Base-by-base conservation (phyloP, 2,113 vertebrate species). In the Menidia beryllina region DNA sequence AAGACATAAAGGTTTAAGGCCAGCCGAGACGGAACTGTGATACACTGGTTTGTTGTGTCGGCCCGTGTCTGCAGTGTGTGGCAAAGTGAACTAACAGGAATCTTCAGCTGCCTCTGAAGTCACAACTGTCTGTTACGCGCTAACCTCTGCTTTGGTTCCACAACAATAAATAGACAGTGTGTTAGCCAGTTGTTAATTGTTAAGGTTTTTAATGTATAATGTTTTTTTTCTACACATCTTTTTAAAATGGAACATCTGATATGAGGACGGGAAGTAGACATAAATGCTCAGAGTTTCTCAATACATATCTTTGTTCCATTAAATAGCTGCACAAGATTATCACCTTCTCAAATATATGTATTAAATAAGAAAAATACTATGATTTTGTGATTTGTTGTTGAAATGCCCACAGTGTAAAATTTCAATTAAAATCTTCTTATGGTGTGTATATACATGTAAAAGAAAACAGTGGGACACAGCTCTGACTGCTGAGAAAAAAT, bases 1-100 rank as follows among this genome's bases (percentile, higher is more conserved):
- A 54, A 27, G 14, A 77, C 34, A 66, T 43, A 55, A 57, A 77
- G 30, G 26, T 2, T 54, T 64, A 11, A 48, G 23, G 47, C 26
- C 61, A 62, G 15, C 41, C 19, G 6, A 19, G 21, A 48, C 26
- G 39, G 9, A 24, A n/a, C 6, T 11, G 39, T 34, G 58, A 41
- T 14, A n/a, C 45, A 2, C 8, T 19, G 7, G 7, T 7, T 52
- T 10, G 21, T 25, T 14, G n/a, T 21, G n/a, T 36, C 39, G 17
- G 55, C 23, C 56, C 5, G 4, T 15, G 19, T 24, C 49, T n/a
- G 52, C 39, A 30, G 24, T 43, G 27, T 57, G 51, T 47, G 27
- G 14, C 6, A 21, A 54, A 48, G 27, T 5, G 21, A 58, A 24
- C 3, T 1, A 0, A 47, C 21, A 34, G 41, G 14, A 4, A 20